phyloP scores from a whole-genome alignment of 35 echinoderm and acorn worm genomes.

The Acanthaster planci region DNA sequence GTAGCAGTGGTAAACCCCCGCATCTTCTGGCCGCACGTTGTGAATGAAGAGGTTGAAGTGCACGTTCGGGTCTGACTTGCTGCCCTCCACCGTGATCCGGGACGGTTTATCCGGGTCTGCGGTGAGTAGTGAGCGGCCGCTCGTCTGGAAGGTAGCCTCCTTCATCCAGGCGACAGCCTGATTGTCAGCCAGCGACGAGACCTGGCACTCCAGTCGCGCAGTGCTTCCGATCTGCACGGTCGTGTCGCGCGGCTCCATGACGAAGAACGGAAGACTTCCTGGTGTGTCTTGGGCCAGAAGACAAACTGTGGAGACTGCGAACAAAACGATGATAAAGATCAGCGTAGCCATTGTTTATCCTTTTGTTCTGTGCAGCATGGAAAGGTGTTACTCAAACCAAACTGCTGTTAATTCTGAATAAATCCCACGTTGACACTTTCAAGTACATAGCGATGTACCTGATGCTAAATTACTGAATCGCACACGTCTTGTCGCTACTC shows the following conservation, averaged over 20 bases:
- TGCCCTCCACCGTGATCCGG: slow-evolving; percentile 20
- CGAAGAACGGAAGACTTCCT: slow-evolving; percentile 10
- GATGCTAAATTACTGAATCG: no score
- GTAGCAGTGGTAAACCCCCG: slow-evolving; percentile 42
- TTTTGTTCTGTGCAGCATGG: background rate
- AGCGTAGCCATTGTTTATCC: background rate
- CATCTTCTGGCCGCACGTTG: slow-evolving; percentile 30
- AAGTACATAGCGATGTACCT: no score
- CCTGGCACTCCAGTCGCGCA: slow-evolving; percentile 28
- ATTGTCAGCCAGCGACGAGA: slow-evolving; percentile 33
- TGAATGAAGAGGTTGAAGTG: slow-evolving; percentile 49
- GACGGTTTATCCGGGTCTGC: slow-evolving; percentile 30
- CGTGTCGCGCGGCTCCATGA: slow-evolving; percentile 13
- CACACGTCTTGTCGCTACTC: no score
- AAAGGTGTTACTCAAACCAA: no score
- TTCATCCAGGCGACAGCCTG: slow-evolving; percentile 59
- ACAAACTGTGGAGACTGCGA: background rate
- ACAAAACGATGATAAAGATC: background rate
- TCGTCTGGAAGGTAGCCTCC: slow-evolving; percentile 45
- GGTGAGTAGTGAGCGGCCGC: slow-evolving; percentile 31
- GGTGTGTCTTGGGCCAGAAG: background rate
- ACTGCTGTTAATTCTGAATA: no score
- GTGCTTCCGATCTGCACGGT: slow-evolving; percentile 28
- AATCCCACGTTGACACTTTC: no score
- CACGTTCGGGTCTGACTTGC: slow-evolving; percentile 6